Base-by-base conservation (phyloP, 2,797 vertebrate genomes). In the Sebastes nivosus region DNA sequence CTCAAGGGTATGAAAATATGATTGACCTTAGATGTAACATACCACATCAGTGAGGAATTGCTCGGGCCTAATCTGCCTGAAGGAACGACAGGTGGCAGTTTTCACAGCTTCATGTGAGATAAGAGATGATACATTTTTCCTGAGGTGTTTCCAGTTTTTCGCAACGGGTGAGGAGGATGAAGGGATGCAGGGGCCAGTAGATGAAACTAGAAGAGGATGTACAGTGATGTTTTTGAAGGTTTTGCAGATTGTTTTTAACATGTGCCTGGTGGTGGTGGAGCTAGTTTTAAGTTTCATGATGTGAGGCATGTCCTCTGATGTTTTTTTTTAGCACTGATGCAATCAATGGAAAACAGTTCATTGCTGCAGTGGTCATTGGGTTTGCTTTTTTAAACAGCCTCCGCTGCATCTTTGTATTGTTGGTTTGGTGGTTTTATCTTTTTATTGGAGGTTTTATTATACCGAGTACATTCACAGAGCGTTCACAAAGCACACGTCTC, bases 41-140 rank as follows among this genome's bases (percentile, higher is more conserved):
- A 25, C 34, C 55, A 4, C 79, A 50, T 77, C 57, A 58, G 72
- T 42, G 10, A 79, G 71, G 54, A 71, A 63, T 32, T 24, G 6
- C 54, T 72, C 7, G 4, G 4, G 18, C 30, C 61, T 59, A 10
- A 22, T 68, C 67, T 50, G 81, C 80, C 66, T 70, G 77, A 66
- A 67, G 80, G 54, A 80, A 76, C 3, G 71, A 84, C 88, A 91
- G 92, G 89, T 89, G 84, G 74, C 77, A 67, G 75, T 82, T 92
- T 89, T 92, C 82, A 81, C 87, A 81, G 75, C 54, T 90, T 80
- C 14, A 16, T 87, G 72, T 75, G 36, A 75, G 80, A 88, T 80
- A 29, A 81, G 67, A 60, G 18, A 78, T 72, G 59, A 79, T 87
- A 38, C 7, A 38, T 79, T 57, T 74, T 68, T 79, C 67, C 69